A percentile compares a stretch with the other conserved stretches of the same genome.
Evolutionary conservation across 2,888 invertebrate species (phyloP).

Genomic region (Xestia c-nigrum): DNA sequence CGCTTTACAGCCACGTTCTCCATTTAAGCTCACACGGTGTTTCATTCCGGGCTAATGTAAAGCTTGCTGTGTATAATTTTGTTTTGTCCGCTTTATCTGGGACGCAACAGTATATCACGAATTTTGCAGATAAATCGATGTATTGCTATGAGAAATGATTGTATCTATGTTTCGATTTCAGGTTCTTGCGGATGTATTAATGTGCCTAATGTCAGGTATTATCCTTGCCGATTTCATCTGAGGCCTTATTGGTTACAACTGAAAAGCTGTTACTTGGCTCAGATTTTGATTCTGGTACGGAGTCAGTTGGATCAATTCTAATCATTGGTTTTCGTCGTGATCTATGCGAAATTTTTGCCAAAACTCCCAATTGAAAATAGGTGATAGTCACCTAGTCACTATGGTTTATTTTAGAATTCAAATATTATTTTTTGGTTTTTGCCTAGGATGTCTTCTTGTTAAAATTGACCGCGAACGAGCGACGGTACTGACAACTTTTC

Average conservation of each 20-base stretch:
- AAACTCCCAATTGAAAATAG: background rate
- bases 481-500: slow-evolving; percentile 71
- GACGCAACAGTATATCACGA: slow-evolving; percentile 75
- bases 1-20: slow-evolving; percentile 75
- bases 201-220: slow-evolving; percentile 37
- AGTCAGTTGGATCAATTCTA: background rate
- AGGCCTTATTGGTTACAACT: slow-evolving; percentile 29
- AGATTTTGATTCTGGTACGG: slow-evolving; percentile 12
- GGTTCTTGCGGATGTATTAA: slow-evolving; percentile 35
- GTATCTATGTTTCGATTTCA: slow-evolving; percentile 47
- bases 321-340: background rate
- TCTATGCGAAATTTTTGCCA: background rate
- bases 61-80: slow-evolving; percentile 77
- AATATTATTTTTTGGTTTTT: slow-evolving; percentile 56
- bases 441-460: slow-evolving; percentile 67
- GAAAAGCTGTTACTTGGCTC: slow-evolving; percentile 23
- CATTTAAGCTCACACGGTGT: slow-evolving; percentile 80
- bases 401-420: slow-evolving; percentile 7
- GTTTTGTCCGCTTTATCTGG: slow-evolving; percentile 74
- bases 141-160: slow-evolving; percentile 50
- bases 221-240: slow-evolving; percentile 25
- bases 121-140: slow-evolving; percentile 68
- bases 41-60: slow-evolving; percentile 76
- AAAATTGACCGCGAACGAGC: slow-evolving; percentile 71
- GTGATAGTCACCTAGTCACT: background rate